Conservation (phyloP, 2,797 vertebrate genomes). For the Acomys russatus region DNA sequence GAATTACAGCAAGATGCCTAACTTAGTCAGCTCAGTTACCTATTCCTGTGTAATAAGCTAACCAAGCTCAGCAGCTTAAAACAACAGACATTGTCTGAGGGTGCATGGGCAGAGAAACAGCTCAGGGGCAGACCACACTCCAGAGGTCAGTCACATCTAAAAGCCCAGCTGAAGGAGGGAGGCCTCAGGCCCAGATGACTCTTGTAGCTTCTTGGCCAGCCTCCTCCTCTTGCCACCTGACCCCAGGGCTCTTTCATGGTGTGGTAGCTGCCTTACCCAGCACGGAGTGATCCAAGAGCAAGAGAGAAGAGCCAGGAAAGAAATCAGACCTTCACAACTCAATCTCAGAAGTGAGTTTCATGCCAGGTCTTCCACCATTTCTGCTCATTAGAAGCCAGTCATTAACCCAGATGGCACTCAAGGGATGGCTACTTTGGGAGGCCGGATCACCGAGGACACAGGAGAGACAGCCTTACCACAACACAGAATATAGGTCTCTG, state of each 20-base stretch:
- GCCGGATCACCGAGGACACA: neutral
- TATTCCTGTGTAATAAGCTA: neutral
- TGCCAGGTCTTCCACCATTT: neutral
- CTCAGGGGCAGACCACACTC: neutral
- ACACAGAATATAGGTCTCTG: neutral
- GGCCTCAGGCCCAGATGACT: neutral
- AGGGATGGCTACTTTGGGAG: neutral
- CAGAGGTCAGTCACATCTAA: neutral
- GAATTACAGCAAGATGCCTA: conserved; percentile 40
- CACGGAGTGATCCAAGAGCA: neutral
- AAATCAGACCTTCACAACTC: neutral
- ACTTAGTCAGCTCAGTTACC: neutral
- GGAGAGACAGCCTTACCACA: neutral
- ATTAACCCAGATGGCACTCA: neutral
- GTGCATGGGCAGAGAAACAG: neutral
- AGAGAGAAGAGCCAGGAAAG: neutral
- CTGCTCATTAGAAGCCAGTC: neutral
- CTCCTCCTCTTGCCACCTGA: neutral
- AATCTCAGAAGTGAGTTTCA: conserved; percentile 22
- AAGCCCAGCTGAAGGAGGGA: neutral
- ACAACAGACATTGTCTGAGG: neutral
- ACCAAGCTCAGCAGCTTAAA: neutral
- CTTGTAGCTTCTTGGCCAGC: too few species aligned
- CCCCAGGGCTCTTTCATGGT: neutral
- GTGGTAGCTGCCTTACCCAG: neutral